phyloP scores from a whole-genome alignment of 2,888 invertebrate genomes.

The Oligia latruncula region DNA sequence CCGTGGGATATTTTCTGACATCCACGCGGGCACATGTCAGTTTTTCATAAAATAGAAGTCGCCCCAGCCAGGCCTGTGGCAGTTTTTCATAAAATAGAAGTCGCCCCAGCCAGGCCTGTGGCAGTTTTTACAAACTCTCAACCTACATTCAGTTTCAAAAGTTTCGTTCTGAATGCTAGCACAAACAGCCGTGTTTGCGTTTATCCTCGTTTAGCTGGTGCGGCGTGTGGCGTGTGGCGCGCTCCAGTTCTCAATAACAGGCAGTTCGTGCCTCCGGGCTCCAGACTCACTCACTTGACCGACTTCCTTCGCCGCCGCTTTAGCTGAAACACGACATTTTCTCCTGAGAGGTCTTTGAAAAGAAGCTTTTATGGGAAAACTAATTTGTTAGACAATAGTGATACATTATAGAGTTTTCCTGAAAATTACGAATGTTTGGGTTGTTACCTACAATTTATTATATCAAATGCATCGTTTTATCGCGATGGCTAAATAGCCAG shows the following conservation, averaged over 20 bases:
- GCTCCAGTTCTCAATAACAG: conserved; percentile 58
- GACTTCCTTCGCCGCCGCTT: conserved; percentile 39
- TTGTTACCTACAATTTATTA: neutral
- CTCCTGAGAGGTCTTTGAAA: conserved; percentile 35
- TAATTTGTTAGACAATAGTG: neutral
- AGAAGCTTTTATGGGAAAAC: conserved; percentile 20
- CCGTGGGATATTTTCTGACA: neutral
- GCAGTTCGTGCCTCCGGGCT: conserved; percentile 60
- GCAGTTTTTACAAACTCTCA: neutral
- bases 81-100: neutral
- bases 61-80: neutral
- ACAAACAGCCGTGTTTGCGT: conserved; percentile 33
- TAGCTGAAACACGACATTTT: conserved; percentile 36
- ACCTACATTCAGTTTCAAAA: conserved; percentile 11
- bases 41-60: neutral
- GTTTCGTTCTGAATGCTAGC: neutral
- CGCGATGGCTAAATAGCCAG: neutral
- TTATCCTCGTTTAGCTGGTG: conserved; percentile 17
- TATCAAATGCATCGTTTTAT: neutral
- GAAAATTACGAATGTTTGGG: neutral
- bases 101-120: neutral
- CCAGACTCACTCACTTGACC: conserved; percentile 61
- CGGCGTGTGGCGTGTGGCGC: conserved; percentile 30
- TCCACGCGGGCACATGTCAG: too few species aligned
- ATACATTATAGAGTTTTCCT: neutral